A percentile compares a stretch with the other conserved stretches of the same genome.
Evolutionary conservation across 2,113 vertebrate genomes (phyloP).

Genomic region (Odocoileus virginianus): DNA sequence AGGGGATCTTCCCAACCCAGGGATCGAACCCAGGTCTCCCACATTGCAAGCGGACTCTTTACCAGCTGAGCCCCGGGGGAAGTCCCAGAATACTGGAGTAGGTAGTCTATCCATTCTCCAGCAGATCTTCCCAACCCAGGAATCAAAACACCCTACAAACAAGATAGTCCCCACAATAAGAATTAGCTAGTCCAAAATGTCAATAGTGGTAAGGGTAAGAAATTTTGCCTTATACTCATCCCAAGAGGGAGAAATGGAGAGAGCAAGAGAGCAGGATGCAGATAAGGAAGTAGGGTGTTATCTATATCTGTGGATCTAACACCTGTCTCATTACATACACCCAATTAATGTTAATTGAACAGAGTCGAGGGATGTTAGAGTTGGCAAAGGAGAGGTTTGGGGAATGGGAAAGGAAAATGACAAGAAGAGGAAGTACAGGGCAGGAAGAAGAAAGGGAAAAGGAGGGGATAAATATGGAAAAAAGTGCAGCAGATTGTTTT

Average conservation of each 20-base stretch:
- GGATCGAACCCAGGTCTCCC: background rate
- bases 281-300: background rate
- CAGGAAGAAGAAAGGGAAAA: background rate
- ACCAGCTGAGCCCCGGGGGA: background rate
- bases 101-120: background rate
- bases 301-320: background rate
- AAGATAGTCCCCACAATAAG: background rate
- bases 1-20: background rate
- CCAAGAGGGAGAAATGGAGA: background rate
- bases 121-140: background rate
- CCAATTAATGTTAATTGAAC: background rate
- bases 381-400: background rate
- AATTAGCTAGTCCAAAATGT: background rate
- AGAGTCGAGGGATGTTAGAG: background rate
- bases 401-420: background rate
- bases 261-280: background rate
- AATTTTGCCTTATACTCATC: background rate
- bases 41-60: background rate
- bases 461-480: background rate
- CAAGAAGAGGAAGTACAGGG: background rate
- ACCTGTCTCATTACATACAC: background rate
- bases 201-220: background rate
- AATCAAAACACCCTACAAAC: background rate
- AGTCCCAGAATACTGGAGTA: background rate
- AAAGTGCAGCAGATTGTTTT: background rate